Evolutionary conservation across 2,888 invertebrate genomes (phyloP).

Genomic region (Watsonalla binaria): DNA sequence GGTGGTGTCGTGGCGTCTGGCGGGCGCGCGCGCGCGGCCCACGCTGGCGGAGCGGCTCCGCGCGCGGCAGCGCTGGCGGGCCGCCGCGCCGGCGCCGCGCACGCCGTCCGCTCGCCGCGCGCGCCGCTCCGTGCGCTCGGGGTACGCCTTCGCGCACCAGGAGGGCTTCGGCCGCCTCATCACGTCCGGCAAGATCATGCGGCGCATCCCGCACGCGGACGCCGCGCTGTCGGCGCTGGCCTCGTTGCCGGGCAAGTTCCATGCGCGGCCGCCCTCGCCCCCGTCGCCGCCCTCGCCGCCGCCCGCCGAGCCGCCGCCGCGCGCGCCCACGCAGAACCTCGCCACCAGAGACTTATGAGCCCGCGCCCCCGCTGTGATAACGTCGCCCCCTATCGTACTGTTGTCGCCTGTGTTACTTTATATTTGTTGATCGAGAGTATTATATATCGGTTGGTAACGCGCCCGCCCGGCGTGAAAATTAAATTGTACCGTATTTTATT

Average conservation of each 20-base stretch:
- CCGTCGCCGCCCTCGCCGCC: slow-evolving; percentile 31
- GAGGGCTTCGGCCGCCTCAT: slow-evolving; percentile 82
- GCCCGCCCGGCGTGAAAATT: slow-evolving; percentile 14
- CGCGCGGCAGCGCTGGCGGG: slow-evolving; percentile 84
- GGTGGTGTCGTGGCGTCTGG: slow-evolving; percentile 96
- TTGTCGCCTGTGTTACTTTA: slow-evolving; percentile 67
- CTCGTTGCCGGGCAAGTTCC: slow-evolving; percentile 79
- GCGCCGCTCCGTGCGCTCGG: slow-evolving; percentile 94
- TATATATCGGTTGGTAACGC: slow-evolving; percentile 64
- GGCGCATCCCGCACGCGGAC: slow-evolving; percentile 87
- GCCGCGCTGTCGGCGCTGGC: slow-evolving; percentile 83
- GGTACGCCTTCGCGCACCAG: slow-evolving; percentile 98
- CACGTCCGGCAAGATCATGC: slow-evolving; percentile 97
- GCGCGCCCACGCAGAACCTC: slow-evolving; percentile 85
- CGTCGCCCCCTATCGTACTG: slow-evolving; percentile 63
- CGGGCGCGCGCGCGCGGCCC: slow-evolving; percentile 93
- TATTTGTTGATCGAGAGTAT: slow-evolving; percentile 71
- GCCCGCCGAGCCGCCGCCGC: slow-evolving; percentile 82
- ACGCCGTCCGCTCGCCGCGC: slow-evolving; percentile 93
- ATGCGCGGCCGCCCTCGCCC: slow-evolving; percentile 87
- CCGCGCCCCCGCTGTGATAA: slow-evolving; percentile 52
- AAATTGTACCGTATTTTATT: slow-evolving; percentile 13
- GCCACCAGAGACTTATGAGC: slow-evolving; percentile 84
- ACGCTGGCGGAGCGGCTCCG: slow-evolving; percentile 95
- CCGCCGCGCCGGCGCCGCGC: slow-evolving; percentile 87